Evolutionary conservation across 2,113 vertebrate species (phyloP), one percentile per base, ranked within the genome.

Genomic region (Chionodraco myersi): DNA sequence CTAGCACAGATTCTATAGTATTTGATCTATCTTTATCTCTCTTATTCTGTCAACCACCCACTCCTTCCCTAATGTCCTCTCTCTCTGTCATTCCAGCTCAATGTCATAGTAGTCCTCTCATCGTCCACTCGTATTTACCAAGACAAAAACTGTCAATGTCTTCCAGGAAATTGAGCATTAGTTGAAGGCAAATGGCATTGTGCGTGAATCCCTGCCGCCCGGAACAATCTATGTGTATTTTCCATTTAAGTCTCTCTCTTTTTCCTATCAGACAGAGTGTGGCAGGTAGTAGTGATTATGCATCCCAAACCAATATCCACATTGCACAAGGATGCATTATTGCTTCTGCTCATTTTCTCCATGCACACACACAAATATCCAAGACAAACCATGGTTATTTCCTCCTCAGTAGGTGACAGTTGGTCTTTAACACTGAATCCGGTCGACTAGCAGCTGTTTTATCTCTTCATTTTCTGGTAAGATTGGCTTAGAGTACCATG

Each of bases 401-500:
- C 18, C 57, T 80, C 23, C 49, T 64, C 6, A 47, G 47, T 72
- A 53, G 0, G 4, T 85, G 56, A 66, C 78, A 74, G 69, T 66
- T 70, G 58, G 53, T 51, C 53, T 73, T 65, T 26, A 65, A 70
- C 61, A 51, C n/a, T 62, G 47, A 60, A 71, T 67, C 36, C 4
- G n/a, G 54, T 70, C 2, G 10, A 63, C 63, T 23, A 75, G 60
- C 51, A 59, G 75, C 61, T 77, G 61, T 21, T 34, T 34, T 45
- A 65, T 71, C 45, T 62, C 44, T 41, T 83, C 48, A 75, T 66
- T 75, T 64, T 72, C 57, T 34, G 52, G 9, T 54, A 48, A 59
- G 51, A 77, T 14, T 80, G 69, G 26, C 49, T 69, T 44, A 53
- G 14, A 71, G 52, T 26, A 44, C 48, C 82, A 49, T 68, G 52